Conservation (phyloP, 2,113 vertebrate genomes). For the Serinus canaria region DNA sequence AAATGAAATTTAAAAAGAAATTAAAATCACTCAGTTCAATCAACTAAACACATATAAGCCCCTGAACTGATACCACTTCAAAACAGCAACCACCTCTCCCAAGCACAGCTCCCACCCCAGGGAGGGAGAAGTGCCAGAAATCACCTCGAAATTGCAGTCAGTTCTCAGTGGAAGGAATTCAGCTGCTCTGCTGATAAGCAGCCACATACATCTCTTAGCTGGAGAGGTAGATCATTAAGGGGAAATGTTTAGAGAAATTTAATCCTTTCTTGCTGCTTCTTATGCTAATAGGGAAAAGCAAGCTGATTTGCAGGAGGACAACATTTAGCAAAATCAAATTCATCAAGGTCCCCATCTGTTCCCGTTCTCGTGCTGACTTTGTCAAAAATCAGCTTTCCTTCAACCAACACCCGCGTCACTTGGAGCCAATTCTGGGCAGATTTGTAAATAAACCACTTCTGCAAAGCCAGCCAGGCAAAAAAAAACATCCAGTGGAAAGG, state of each 20-base stretch:
- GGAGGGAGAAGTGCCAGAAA: background rate
- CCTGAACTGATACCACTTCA: background rate
- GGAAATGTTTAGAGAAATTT: constrained; percentile 29
- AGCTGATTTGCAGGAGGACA: constrained; percentile 34
- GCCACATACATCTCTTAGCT: background rate
- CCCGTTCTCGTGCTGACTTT: background rate
- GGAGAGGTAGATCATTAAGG: constrained; percentile 4
- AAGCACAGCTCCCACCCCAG: background rate
- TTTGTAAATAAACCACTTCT: constrained; percentile 31
- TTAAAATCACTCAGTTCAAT: rapidly evolving
- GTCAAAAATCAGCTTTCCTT: constrained; percentile 44
- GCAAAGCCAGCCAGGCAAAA: background rate
- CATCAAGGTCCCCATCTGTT: constrained; percentile 49
- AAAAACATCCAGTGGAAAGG: no score
- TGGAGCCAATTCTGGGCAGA: background rate
- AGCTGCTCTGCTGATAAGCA: constrained; percentile 9
- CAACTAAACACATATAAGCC: background rate
- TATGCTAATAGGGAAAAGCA: constrained; percentile 4
- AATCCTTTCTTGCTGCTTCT: constrained; percentile 35
- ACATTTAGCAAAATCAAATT: background rate
- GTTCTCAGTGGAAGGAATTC: background rate
- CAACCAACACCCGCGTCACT: background rate
- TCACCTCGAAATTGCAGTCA: rapidly evolving
- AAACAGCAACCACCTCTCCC: background rate
- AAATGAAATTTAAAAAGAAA: no score